A percentile compares a stretch with the other conserved stretches of the same genome.
Conservation (phyloP, 2,797 vertebrate genomes). For the Catamblyrhynchus diadema region DNA sequence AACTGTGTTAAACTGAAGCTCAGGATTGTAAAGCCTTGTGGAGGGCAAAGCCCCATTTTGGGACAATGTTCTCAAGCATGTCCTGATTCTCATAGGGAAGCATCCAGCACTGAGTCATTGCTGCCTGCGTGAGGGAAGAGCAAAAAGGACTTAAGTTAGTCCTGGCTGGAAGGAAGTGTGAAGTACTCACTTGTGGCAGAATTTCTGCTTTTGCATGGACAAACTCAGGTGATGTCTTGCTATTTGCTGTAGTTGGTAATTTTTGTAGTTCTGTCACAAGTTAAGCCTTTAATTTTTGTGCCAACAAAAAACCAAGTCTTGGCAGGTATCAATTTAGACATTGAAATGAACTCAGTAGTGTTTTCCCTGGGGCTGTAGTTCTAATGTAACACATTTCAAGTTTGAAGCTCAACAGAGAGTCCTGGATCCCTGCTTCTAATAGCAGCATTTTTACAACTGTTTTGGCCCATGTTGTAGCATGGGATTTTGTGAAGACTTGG, state of each 20-base stretch:
- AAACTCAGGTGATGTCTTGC: background rate
- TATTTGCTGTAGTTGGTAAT: background rate
- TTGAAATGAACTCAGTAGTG: background rate
- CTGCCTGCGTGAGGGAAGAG: background rate
- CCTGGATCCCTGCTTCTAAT: background rate
- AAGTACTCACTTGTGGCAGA: background rate
- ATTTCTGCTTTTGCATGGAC: background rate
- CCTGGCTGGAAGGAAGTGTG: background rate
- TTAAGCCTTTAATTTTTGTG: background rate
- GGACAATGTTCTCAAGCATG: background rate
- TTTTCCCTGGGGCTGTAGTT: background rate
- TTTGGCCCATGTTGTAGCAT: background rate
- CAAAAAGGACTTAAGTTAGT: background rate
- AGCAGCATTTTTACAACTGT: background rate
- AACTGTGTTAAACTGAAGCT: background rate
- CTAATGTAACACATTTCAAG: background rate
- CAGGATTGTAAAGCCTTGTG: fast-evolving
- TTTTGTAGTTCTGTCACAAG: background rate
- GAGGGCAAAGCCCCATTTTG: background rate
- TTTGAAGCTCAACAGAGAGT: background rate
- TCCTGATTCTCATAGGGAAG: background rate
- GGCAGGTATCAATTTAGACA: background rate
- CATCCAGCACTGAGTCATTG: background rate
- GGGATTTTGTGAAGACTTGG: background rate
- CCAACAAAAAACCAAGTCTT: background rate